Conservation (phyloP, 2,797 vertebrate species). For the Picus viridis region DNA sequence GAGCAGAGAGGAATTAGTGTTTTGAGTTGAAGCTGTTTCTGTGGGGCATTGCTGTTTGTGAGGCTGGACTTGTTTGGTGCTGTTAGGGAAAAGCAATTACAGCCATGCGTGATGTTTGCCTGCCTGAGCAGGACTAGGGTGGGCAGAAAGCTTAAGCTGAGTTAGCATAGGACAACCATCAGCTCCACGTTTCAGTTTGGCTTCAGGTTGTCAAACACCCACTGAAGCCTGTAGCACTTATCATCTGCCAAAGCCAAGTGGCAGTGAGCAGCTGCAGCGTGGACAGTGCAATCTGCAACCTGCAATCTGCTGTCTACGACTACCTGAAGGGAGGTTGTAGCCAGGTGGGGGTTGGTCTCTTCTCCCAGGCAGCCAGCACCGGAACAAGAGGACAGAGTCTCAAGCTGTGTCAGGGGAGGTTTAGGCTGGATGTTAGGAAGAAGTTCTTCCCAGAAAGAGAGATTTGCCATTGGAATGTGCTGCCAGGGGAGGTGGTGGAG, state of each 20-base stretch:
- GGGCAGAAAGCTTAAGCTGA: not conserved
- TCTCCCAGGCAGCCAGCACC: too few relatives aligned
- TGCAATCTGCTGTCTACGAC: too few relatives aligned
- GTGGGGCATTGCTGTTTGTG: not conserved
- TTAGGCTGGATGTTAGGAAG: too few relatives aligned
- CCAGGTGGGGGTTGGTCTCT: too few relatives aligned
- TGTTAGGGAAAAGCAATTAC: not conserved
- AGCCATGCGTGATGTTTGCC: fast-evolving
- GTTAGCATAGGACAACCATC: not conserved
- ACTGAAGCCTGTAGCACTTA: not conserved
- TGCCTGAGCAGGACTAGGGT: not conserved
- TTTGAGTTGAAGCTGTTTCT: not conserved
- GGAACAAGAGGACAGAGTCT: too few relatives aligned
- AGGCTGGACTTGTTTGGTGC: fast-evolving
- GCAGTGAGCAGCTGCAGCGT: not conserved
- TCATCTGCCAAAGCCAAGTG: fast-evolving
- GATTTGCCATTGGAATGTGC: too few relatives aligned
- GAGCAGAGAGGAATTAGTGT: fast-evolving
- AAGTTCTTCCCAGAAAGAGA: too few relatives aligned
- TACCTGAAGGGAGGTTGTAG: too few relatives aligned
- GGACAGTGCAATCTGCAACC: not conserved
- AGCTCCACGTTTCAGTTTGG: not conserved
- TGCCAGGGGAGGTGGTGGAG: too few relatives aligned
- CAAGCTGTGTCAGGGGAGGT: too few relatives aligned
- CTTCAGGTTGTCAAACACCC: not conserved